Evolutionary conservation across 2,113 vertebrate genomes (phyloP), one percentile per base, ranked within the genome.

Genomic region (Anoplopoma fimbria): DNA sequence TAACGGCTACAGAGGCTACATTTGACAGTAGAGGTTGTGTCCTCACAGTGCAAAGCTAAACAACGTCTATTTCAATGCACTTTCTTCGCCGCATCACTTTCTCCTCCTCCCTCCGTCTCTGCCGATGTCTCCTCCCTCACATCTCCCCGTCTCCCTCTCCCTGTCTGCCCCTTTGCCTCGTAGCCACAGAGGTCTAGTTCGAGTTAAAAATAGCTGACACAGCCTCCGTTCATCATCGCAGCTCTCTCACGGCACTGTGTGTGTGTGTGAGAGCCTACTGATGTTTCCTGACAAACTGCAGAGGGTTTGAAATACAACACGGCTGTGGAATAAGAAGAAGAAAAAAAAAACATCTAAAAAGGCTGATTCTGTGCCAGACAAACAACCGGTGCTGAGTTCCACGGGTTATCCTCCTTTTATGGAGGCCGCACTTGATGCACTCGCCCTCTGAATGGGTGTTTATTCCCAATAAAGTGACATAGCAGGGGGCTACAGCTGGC

Each of bases 141-240:
- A 70, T 87, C 75, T 79, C 42, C 60, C 71, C 75, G 29, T 57
- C 9, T 55, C 45, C 64, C 36, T 55, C 78, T 49, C 40, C 53
- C 87, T 57, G 45, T 75, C 85, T 80, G 64, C 74, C 82, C 70
- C 49, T 74, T 34, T 25, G 75, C 72, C 85, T 69, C 19, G 53
- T 4, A 84, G 68, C 69, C 75, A 76, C 81, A 73, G 67, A 85
- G 79, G 90, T 89, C 86, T 87, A 62, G 60, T 47, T 82, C 19
- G 63, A 81, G 87, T 85, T 94, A 93, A 89, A 90, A 91, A 92
- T 92, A 91, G 75, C 85, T 64, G 76, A 72, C 64, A 82, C 57
- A 10, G 79, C 71, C 85, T 77, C 34, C 19, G 77, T 63, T 76
- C 77, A 75, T 87, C 87, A 77, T 87, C 1, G 33, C 71, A 10